phyloP scores from a whole-genome alignment of 2,113 vertebrate species.

The Ia io region DNA sequence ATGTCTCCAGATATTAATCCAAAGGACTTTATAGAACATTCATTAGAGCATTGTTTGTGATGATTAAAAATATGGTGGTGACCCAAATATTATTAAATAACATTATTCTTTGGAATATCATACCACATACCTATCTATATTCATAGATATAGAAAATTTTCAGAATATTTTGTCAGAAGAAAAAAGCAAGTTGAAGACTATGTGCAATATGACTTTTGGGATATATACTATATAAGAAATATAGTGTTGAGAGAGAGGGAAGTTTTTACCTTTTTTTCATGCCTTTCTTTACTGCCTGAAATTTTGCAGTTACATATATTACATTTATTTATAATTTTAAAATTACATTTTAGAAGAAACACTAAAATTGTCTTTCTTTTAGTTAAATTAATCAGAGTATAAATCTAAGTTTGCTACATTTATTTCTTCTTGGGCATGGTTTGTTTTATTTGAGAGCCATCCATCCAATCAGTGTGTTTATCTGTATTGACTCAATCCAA shows the following conservation, averaged over 20 bases:
- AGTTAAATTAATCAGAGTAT: conserved; percentile 19
- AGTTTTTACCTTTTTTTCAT: conserved; percentile 34
- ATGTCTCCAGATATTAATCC: neutral
- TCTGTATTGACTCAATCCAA: neutral
- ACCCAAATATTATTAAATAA: neutral
- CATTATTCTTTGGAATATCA: neutral
- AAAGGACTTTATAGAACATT: neutral
- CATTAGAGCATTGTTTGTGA: neutral
- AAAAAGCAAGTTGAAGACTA: neutral
- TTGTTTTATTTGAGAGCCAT: neutral
- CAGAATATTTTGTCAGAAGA: neutral
- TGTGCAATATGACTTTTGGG: neutral
- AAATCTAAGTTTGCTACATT: neutral
- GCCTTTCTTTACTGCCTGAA: neutral
- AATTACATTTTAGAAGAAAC: neutral
- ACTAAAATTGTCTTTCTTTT: neutral
- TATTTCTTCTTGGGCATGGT: neutral
- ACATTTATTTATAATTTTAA: neutral
- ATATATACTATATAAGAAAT: neutral
- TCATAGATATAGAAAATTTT: neutral
- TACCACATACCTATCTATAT: neutral
- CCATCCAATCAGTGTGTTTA: neutral
- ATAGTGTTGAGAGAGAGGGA: neutral
- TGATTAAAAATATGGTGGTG: neutral
- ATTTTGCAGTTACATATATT: neutral